phyloP scores from a whole-genome alignment of 2,113 vertebrate genomes.

The Anhinga rufa region DNA sequence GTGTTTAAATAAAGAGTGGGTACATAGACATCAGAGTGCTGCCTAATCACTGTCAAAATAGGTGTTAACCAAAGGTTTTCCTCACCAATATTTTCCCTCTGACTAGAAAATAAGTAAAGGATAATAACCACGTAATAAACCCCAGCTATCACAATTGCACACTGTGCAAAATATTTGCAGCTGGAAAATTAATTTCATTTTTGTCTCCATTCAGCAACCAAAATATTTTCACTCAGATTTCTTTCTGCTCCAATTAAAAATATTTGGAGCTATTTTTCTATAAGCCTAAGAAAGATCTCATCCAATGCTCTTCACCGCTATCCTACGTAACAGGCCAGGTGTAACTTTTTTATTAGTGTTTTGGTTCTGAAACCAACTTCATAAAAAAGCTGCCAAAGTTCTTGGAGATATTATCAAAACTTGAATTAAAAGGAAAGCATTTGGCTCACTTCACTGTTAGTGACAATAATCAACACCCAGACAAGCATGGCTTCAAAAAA shows the following conservation, averaged over 20 bases:
- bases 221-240: background rate
- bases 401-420: background rate
- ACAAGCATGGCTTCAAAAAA: slow-evolving; percentile 20
- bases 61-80: background rate
- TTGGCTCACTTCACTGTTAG: background rate
- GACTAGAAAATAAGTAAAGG: background rate
- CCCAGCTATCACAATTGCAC: background rate
- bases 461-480: slow-evolving; percentile 7
- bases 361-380: background rate
- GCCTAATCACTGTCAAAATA: slow-evolving; percentile 27
- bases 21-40: background rate
- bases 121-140: background rate
- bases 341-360: background rate
- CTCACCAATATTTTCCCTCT: background rate
- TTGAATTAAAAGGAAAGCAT: background rate
- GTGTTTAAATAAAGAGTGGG: background rate
- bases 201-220: background rate
- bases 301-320: background rate
- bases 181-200: background rate
- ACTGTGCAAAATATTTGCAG: background rate
- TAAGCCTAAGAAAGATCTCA: background rate
- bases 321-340: background rate
- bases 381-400: background rate
- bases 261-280: background rate
- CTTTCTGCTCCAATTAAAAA: background rate